A percentile compares a stretch with the other conserved stretches of the same genome.
phyloP scores from a whole-genome alignment of 2,113 vertebrate genomes.

The Microtus richardsoni region DNA sequence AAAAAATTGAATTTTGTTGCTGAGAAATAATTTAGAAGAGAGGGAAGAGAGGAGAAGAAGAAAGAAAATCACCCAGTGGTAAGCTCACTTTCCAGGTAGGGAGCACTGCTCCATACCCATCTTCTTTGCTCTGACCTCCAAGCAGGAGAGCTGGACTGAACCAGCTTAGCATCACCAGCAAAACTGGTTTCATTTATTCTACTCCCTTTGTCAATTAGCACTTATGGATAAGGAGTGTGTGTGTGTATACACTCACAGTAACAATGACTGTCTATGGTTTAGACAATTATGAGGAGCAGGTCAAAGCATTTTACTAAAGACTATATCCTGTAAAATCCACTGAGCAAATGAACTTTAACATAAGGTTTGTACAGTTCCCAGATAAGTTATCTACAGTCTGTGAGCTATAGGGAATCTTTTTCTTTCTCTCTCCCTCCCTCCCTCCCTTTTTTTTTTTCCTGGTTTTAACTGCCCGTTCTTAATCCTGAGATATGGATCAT shows the following conservation, averaged over 20 bases:
- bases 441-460: fast-evolving
- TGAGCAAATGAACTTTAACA: background rate
- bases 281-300: background rate
- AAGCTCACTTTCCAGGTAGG: background rate
- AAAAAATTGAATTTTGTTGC: background rate
- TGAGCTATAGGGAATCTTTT: background rate
- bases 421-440: too few relatives aligned
- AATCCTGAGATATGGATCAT: background rate
- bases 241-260: too few relatives aligned
- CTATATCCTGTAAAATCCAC: background rate
- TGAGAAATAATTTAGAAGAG: background rate
- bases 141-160: background rate
- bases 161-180: background rate
- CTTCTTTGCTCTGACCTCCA: background rate
- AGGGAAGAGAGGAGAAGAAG: background rate
- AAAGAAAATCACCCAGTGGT: background rate
- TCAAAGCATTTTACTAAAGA: constrained; percentile 1
- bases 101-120: background rate
- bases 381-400: background rate
- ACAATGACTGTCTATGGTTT: background rate
- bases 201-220: background rate
- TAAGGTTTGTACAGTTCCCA: background rate
- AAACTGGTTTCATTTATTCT: background rate
- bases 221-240: background rate
- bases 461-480: background rate